A percentile compares a stretch with the other conserved stretches of the same genome.
These are phyloP conservation scores for Helicoverpa zea DNA, from an alignment of 1,140 invertebrate genomes.

Conservation along the genomic window DNA sequence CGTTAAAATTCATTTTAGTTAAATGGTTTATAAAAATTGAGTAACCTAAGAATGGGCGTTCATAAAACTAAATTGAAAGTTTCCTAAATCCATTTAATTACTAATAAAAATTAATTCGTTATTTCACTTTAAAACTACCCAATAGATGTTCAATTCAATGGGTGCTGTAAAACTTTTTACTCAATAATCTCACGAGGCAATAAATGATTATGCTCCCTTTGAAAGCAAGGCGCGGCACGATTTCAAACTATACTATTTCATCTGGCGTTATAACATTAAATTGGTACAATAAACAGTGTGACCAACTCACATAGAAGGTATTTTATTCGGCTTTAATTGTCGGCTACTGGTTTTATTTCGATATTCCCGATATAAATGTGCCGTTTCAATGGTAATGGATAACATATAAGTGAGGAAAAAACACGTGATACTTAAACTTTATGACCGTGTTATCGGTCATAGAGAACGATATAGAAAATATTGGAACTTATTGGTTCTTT, in stretches of 20 bases:
- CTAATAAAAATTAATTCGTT: constrained; percentile 4
- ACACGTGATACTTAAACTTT: constrained; percentile 3
- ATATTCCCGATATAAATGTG: constrained; percentile 21
- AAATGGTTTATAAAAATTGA: too few species aligned
- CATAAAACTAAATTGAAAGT: not conserved
- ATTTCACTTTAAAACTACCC: not conserved
- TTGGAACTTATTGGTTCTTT: too few species aligned
- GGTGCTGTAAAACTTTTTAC: not conserved
- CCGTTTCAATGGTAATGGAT: constrained; percentile 30
- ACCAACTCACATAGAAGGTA: not conserved
- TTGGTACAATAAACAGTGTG: constrained; percentile 22
- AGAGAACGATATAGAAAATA: constrained; percentile 3
- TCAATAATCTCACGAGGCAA: not conserved
- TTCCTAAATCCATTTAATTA: not conserved
- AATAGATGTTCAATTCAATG: not conserved
- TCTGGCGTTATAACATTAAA: constrained; percentile 18
- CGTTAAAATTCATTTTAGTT: too few species aligned
- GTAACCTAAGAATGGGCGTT: too few species aligned
- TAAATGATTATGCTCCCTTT: constrained; percentile 1
- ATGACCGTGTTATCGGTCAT: constrained; percentile 3
- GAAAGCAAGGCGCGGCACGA: not conserved
- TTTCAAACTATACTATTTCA: constrained; percentile 1
- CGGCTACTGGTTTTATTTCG: constrained; percentile 40
- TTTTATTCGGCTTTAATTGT: constrained; percentile 12
- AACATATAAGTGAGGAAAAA: constrained; percentile 17